Base-by-base conservation (phyloP, 2,113 vertebrate species). In the Callipepla squamata region DNA sequence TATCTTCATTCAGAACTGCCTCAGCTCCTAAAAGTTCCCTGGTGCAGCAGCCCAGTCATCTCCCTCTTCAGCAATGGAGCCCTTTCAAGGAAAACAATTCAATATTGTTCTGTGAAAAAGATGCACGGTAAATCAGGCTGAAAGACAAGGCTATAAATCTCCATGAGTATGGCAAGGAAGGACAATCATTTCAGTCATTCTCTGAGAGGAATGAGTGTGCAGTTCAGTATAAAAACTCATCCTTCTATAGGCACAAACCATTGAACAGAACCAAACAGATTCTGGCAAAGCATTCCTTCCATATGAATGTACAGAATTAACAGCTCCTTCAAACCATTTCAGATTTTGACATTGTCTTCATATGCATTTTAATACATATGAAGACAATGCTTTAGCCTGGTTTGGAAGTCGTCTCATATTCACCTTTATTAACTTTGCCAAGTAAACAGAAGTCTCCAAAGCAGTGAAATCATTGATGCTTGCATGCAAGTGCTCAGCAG, bases 211-310 rank as follows among this genome's bases (percentile, higher is more conserved):
- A 36, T 81, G 26, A 55, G 79, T 92, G 67, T 90, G 44, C 38
- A 84, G 86, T 70, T 91, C 42, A 48, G 87, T 80, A 48, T 74
- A 89, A 95, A 89, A 70, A 47, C 34, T 87, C 75, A 45, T 93
- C 84, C 85, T 83, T 91, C 68, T 80, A 21, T 70, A 80, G 6
- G 48, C 28, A 12, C 79, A 96, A 96, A 72, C 95, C 78, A 92
- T 73, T 36, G 47, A 85, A 89, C 63, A 93, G 81, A 96, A 89
- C 70, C 91, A 89, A 96, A 89, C 47, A 87, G 63, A 51, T 63
- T 76, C 89, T 87, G 72, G 67, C 82, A 87, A 93, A 93, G 73
- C 79, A 86, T 92, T 95, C 92, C 63, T 85, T 94, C 85, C 81
- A 51, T 77, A 36, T 87, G 59, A 85, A 77, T 61, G 53, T 87